Evolutionary conservation across 2,888 invertebrate species (phyloP), one percentile per base, ranked within the genome.

Genomic region (Argyresthia albistria): DNA sequence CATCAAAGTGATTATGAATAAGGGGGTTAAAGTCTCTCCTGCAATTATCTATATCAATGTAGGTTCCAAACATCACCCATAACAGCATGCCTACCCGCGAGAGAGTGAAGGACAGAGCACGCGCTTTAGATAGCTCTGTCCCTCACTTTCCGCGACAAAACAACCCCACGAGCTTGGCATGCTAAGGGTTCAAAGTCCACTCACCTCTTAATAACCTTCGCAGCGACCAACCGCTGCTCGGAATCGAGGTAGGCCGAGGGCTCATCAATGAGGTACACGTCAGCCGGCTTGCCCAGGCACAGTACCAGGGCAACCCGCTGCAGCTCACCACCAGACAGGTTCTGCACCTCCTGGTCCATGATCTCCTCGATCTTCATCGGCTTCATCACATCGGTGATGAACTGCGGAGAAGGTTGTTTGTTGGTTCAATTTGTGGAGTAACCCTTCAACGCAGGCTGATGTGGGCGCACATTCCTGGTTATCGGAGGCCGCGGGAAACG

Each of bases 211-310:
- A 99, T 99, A 69, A 99, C 99, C 90, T 99, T 99, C 63, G 99
- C 99, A 57, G 99, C 98, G 55, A 99, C 97, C 53, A 99, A 90
- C 97, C 99, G 99, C 86, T 99, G 99, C 73, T 99, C 99, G 4
- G 99, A 99, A 83, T 99, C 99, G 58, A 99, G 89, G 81, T 99
- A 99, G 47, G 99, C 99, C 11, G 98, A 99, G 0, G 99, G 99
- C 82, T 99, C 99, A 72, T 99, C 99, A 64, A 99, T 96, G 16
- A 99, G 92, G 80, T 99, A 99, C 4, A 99, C 99, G 81, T 99
- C 98, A 0, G 99, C 99, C 0, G 99, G 99, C 80, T 98, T 99
- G 49, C 99, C 99, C 15, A 99, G 90, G 70, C 99, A 99, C 14
- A 99, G 90, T 53, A 97, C 95, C 73, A 99, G 80, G 0, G 99